Evolutionary conservation across 2,888 invertebrate genomes (phyloP), one percentile per base, ranked within the genome.

Genomic region (Acrobasis suavella): DNA sequence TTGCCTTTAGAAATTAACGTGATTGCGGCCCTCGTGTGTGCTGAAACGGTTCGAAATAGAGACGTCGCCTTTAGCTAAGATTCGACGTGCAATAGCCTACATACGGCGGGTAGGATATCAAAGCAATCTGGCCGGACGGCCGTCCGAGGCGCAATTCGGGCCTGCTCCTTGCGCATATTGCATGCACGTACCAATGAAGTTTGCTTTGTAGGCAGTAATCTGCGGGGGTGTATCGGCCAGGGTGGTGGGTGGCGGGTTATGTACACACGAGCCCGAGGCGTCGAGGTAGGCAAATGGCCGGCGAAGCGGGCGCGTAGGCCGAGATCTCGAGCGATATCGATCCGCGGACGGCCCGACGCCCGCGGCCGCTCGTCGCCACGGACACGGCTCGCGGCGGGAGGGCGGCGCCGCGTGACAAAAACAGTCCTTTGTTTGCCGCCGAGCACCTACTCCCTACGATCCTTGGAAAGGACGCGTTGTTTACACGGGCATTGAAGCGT

Each of bases 141-240:
- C 80, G 78, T 79, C 79, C 76, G 82, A 86, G 86, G 83, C 84
- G 85, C 86, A 88, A 88, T 90, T 89, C 85, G 87, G 86, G 80
- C 69, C 71, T 73, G 74, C 89, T 91, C 91, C 91, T 91, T 91
- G 91, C 91, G 91, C 89, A 91, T 90, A 92, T 91, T 91, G 91
- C 91, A 91, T 91, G 86, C 91, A 92, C 91, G 91, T 91, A 89
- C 90, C 91, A 89, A 91, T 90, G 91, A 91, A 91, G 91, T 91
- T 91, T 91, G 91, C 91, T 91, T 90, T 91, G 91, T 91, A 90
- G 91, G 91, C 91, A 89, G 91, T 91, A 91, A 91, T 91, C 91
- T 91, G 85, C 81, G 87, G 88, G 90, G 91, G 90, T 84, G 86
- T 87, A 87, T 88, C 83, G 86, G 76, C 69, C 60, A 69, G 87